Percentiles rank a stretch among this genome's conserved stretches.
Conservation (phyloP, 2,113 vertebrate genomes). For the Grallaria varia region DNA sequence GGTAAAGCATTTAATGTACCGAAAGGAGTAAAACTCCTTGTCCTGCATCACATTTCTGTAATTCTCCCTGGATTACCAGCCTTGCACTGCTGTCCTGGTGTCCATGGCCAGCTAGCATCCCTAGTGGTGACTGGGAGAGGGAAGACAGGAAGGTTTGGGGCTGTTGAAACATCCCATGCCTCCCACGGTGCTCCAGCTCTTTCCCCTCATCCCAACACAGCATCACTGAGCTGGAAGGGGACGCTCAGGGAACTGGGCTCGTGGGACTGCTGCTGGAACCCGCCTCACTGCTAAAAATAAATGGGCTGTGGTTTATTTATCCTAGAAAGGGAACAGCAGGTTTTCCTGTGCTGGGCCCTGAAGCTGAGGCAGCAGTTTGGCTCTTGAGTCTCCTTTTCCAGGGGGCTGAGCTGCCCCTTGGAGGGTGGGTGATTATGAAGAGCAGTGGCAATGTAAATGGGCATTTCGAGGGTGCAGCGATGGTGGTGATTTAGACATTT, state of each 20-base stretch:
- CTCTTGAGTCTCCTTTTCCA: not conserved
- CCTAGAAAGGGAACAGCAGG: not conserved
- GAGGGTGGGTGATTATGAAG: not conserved
- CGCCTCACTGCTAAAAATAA: not conserved
- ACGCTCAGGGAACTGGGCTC: not conserved
- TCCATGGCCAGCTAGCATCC: accelerated
- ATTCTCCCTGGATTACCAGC: not conserved
- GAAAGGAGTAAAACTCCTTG: not conserved
- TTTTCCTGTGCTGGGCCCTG: not conserved
- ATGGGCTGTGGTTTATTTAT: not conserved
- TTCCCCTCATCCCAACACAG: not conserved
- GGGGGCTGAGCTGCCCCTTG: not conserved
- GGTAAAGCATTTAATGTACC: not conserved
- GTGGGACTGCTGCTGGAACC: not conserved
- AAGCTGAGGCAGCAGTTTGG: not conserved
- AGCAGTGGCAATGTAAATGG: accelerated
- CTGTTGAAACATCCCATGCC: not conserved
- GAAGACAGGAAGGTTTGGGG: not conserved
- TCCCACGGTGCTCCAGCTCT: not conserved
- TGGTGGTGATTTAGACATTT: accelerated
- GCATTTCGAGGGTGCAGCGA: accelerated
- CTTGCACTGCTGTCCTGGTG: accelerated
- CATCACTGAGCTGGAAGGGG: not conserved
- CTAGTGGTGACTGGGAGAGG: not conserved
- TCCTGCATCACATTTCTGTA: accelerated